Base-by-base conservation (phyloP, 2,888 invertebrate species). In the Andrena flavipes region DNA sequence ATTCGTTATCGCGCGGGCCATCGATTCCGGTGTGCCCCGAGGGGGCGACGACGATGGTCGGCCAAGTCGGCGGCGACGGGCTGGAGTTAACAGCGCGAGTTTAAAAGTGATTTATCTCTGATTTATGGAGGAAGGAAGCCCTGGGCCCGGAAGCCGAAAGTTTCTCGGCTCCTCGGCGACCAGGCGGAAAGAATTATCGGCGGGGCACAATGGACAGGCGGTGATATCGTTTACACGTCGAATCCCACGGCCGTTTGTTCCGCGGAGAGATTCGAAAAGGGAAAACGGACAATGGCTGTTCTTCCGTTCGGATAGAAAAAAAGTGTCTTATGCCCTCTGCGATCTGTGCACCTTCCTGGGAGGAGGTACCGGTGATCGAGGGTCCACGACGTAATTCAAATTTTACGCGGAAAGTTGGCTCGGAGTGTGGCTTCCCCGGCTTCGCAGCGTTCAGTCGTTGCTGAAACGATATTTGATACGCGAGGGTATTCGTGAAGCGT, bases 101-200 rank as follows among this genome's bases (percentile, higher is more conserved):
- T 91, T 92, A 91, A 92, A 91, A 92, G 92, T 93, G 93, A 93
- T 93, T 93, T 93, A 93, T 92, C 91, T 91, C 90, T 92, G 93
- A 93, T 93, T 93, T 93, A 93, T 91, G 92, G 87, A 85, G 84
- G 88, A 82, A 86, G 84, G 71, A 86, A 76, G 65, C 75, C 71
- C 73, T 26, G 23, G 20, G 80, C 20, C 80, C 80, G 86, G 79
- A 82, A 84, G 84, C 85, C 83, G 87, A 90, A 92, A 92, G 88
- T 92, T 92, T 90, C 89, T 87, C 89, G 89, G 88, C 90, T 90
- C 87, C 87, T 89, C 86, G 90, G 90, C 90, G 88, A 80, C 89
- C 89, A 89, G 89, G 89, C 86, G 87, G 90, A 90, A 91, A 92
- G 91, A 92, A 92, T 92, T 91, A 91, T 91, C 90, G 91, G 89